Evolutionary conservation across 2,888 invertebrate species (phyloP), one percentile per base, ranked within the genome.

Genomic region (Drosophila lacicola): DNA sequence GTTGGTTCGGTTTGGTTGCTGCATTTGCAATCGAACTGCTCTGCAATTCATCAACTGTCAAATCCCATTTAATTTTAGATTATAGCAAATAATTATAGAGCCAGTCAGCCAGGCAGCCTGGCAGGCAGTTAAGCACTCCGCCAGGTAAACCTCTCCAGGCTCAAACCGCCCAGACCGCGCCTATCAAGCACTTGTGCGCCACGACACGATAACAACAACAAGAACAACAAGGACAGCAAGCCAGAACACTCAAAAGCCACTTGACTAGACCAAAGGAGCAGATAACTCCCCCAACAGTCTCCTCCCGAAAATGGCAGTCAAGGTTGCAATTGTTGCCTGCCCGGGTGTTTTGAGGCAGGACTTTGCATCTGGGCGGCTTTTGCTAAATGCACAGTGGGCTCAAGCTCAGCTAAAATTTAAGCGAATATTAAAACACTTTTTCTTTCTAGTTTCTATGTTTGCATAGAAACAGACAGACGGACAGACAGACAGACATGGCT

Each of bases 31-130:
- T 78, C 68, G 80, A 82, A 71, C 78, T 82, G 63, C 78, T 82
- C 55, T 62, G 80, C 86, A 80, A 85, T 85, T 82, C 82, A 85
- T 82, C 82, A 82, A 82, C 80, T 80, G 82, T 82, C 82, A 85
- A 82, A 82, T 82, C 82, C 82, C 86, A 82, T 82, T 82, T 76
- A 82, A 80, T 80, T 82, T 82, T 78, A 82, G 82, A 82, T 82
- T 85, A 85, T 82, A 67, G 82, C 82, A 82, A 82, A 82, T 82
- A 82, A 82, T 82, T 82, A 85, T 85, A 73, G 80, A 76, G 73
- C 46, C 67, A 60, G 69, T 36, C 60, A 46, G 39, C 8, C 8
- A 8, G 29, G 21, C 21, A 41, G 25, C 25, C 47, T 37, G 45
- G 41, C 47, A 36, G 57, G 34, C 53, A 39, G 46, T 13, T 51